Conservation (phyloP, 2,113 vertebrate genomes). For the Uropsilus gracilis region DNA sequence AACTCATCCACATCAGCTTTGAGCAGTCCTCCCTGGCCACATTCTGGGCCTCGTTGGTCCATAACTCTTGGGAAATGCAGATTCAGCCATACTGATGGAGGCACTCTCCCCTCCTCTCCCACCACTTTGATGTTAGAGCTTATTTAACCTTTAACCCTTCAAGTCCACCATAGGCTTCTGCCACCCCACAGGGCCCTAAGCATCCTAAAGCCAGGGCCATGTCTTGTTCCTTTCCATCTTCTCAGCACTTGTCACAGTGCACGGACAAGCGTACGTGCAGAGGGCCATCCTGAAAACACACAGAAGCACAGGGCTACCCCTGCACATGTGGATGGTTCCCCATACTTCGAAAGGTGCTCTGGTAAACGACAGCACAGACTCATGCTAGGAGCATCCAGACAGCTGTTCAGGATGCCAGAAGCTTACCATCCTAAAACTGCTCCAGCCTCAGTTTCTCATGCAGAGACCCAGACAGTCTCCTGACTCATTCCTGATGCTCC, state of each 20-base stretch:
- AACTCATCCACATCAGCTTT: background rate
- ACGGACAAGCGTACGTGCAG: background rate
- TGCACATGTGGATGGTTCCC: background rate
- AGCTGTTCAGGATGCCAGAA: background rate
- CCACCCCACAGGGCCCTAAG: background rate
- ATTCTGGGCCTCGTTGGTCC: background rate
- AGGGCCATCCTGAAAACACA: too few species aligned
- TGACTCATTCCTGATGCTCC: background rate
- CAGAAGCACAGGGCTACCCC: background rate
- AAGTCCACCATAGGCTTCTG: background rate
- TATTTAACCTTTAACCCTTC: background rate
- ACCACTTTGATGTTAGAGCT: background rate
- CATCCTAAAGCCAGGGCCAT: background rate
- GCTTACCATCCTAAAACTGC: background rate
- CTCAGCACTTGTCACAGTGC: background rate
- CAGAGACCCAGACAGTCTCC: background rate
- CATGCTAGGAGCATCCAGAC: background rate
- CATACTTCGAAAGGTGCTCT: background rate
- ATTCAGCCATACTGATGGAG: background rate
- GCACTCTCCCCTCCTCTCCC: background rate
- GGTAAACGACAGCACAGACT: background rate
- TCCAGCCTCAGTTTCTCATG: background rate
- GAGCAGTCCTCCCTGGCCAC: background rate
- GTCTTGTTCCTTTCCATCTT: background rate
- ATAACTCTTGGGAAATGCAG: slow-evolving; percentile 1